These are phyloP conservation scores for Polyommatus iphigenia DNA, from an alignment of 2,888 invertebrate species.

Conservation along the genomic window DNA sequence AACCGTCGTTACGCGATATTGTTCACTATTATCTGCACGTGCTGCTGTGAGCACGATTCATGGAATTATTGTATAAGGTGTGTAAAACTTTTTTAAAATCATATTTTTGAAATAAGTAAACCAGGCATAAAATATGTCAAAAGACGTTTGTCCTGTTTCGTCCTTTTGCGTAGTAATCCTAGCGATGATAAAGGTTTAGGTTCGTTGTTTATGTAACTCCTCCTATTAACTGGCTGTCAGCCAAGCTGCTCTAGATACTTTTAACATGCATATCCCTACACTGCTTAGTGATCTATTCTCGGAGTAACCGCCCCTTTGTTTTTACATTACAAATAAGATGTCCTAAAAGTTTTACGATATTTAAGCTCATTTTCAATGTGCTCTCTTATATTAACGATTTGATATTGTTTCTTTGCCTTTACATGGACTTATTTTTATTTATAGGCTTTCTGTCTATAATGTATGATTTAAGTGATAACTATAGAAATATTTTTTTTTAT, in stretches of 20 bases:
- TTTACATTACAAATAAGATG: slow-evolving; percentile 26
- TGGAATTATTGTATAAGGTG: no score
- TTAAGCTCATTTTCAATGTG: slow-evolving; percentile 17
- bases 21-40: no score
- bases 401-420: neutral
- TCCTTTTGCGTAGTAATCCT: neutral
- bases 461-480: neutral
- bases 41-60: no score
- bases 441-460: neutral
- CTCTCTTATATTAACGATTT: neutral
- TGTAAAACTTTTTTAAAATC: no score
- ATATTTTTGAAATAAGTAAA: no score
- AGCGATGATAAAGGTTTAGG: neutral
- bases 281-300: slow-evolving; percentile 26
- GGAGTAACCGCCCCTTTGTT: slow-evolving; percentile 19
- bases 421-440: neutral
- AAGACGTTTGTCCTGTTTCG: neutral
- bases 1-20: no score
- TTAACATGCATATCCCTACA: slow-evolving; percentile 20
- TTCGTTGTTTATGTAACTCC: slow-evolving; percentile 16
- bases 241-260: slow-evolving; percentile 22
- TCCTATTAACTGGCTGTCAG: slow-evolving; percentile 23
- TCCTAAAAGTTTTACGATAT: slow-evolving; percentile 28
- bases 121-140: no score
- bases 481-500: no score